These are phyloP conservation scores for Pocillopora verrucosa DNA, from an alignment of 64 coral and sea anemone genomes.

Conservation along the genomic window DNA sequence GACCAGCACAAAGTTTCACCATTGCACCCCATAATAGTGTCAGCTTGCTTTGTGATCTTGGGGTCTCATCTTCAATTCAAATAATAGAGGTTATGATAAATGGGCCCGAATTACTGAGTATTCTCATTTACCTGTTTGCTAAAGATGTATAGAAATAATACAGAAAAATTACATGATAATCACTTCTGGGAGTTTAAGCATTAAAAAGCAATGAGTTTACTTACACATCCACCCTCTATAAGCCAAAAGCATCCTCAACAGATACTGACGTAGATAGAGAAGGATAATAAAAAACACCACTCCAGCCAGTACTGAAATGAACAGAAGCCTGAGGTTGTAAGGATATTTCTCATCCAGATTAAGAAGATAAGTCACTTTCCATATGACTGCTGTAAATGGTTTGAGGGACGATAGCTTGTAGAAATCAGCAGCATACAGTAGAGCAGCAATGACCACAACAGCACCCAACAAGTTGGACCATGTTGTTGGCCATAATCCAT, in stretches of 20 bases:
- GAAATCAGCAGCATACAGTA: constrained; percentile 71
- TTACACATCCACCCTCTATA: constrained; percentile 99
- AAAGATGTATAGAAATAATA: too few species aligned
- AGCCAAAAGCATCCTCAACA: constrained; percentile 72
- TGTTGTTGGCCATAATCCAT: constrained; percentile 96
- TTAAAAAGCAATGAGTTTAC: constrained; percentile 4
- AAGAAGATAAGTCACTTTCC: constrained; percentile 62
- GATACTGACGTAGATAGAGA: constrained; percentile 84
- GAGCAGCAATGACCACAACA: constrained; percentile 61
- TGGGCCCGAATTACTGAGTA: background rate
- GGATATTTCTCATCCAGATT: constrained; percentile 82
- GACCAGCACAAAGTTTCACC: constrained; percentile 74
- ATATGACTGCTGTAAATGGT: constrained; percentile 54
- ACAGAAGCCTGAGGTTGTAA: constrained; percentile 66
- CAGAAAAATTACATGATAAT: too few species aligned
- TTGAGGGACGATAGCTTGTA: constrained; percentile 48
- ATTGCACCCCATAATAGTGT: constrained; percentile 84
- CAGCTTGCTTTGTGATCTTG: constrained; percentile 78
- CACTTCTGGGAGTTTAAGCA: too few species aligned
- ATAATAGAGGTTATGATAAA: background rate
- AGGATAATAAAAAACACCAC: constrained; percentile 83
- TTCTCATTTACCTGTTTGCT: too few species aligned
- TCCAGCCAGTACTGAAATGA: constrained; percentile 56
- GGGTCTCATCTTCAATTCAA: constrained; percentile 67
- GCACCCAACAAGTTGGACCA: constrained; percentile 73